phyloP scores from a whole-genome alignment of 2,113 vertebrate genomes.

The Clinocottus analis region DNA sequence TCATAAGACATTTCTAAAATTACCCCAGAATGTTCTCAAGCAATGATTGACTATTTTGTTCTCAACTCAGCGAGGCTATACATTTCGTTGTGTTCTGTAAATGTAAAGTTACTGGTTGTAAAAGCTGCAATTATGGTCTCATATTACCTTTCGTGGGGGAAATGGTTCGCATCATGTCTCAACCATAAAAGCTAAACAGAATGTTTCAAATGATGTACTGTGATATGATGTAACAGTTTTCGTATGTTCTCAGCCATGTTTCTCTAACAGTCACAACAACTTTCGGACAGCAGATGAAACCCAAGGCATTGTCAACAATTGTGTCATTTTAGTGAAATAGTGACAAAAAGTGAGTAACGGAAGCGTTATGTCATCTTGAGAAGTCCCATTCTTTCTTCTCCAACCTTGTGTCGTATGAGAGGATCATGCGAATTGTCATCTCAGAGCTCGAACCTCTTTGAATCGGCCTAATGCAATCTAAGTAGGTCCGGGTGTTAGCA shows the following conservation, averaged over 20 bases:
- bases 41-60: constrained; percentile 89
- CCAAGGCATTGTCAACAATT: not conserved
- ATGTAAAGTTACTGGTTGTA: constrained; percentile 61
- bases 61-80: constrained; percentile 83
- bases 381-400: not conserved
- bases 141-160: not conserved
- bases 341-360: not conserved
- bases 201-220: constrained; percentile 2
- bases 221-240: constrained; percentile 1
- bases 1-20: constrained; percentile 78
- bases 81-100: constrained; percentile 83
- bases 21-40: constrained; percentile 89
- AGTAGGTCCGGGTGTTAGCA: not conserved
- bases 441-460: not conserved
- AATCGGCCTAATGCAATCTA: not conserved
- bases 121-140: constrained; percentile 6
- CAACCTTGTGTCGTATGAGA: not conserved
- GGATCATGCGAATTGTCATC: not conserved
- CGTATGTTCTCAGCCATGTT: not conserved
- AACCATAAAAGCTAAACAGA: not conserved
- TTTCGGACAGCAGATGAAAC: not conserved
- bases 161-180: constrained; percentile 13
- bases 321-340: not conserved
- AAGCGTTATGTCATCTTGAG: not conserved
- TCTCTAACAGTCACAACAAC: not conserved